These are phyloP conservation scores for Plectus sambesii DNA, from an alignment of 1,140 invertebrate species.

Conservation along the genomic window DNA sequence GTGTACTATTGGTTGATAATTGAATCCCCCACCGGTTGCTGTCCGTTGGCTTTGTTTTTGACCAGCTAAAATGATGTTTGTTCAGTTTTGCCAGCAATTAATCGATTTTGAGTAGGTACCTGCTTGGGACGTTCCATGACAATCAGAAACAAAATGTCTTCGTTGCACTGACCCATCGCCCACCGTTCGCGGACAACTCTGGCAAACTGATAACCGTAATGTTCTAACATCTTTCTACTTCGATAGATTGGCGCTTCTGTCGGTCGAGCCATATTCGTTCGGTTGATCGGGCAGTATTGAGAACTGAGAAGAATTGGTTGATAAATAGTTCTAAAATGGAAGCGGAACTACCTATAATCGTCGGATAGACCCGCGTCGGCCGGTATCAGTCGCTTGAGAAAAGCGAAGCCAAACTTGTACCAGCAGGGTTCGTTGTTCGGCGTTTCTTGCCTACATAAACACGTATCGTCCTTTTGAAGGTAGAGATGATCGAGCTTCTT, in stretches of 20 bases:
- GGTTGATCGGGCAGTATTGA: slow-evolving; percentile 9
- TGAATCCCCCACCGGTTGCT: no score
- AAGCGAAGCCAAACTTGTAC: slow-evolving; percentile 15
- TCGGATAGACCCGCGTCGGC: slow-evolving; percentile 1
- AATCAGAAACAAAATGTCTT: slow-evolving; percentile 10
- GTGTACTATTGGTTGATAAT: no score
- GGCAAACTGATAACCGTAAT: slow-evolving; percentile 11
- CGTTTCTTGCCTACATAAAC: not conserved
- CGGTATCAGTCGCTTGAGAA: slow-evolving; percentile 11
- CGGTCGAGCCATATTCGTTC: not conserved
- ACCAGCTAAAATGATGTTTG: no score
- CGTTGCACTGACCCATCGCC: slow-evolving; percentile 9
- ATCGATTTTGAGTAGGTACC: no score
- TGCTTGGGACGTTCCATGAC: slow-evolving; percentile 8
- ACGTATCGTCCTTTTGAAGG: slow-evolving; percentile 5
- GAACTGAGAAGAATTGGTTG: no score
- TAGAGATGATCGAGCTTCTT: slow-evolving; percentile 7
- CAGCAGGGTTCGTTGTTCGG: slow-evolving; percentile 12
- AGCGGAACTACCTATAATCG: slow-evolving; percentile 2
- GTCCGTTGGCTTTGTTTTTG: no score
- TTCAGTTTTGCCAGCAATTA: no score
- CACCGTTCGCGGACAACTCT: slow-evolving; percentile 4
- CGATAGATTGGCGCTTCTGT: not conserved
- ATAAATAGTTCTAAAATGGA: no score
- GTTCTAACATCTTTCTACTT: slow-evolving; percentile 2